phyloP scores from a whole-genome alignment of 2,113 vertebrate species.

The Carlito syrichta region DNA sequence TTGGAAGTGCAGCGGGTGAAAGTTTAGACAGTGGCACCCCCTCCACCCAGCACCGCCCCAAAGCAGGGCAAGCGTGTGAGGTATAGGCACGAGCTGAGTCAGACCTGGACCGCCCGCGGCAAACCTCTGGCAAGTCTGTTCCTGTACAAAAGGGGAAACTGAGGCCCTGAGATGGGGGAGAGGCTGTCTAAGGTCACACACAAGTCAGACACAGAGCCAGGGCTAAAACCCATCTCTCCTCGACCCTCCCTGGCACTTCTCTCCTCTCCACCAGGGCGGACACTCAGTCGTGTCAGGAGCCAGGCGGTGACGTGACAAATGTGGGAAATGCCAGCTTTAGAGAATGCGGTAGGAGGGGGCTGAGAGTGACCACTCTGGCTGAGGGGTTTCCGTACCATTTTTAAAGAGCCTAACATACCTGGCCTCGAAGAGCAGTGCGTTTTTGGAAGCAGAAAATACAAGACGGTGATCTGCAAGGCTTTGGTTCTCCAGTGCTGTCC shows the following conservation, averaged over 20 bases:
- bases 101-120: neutral
- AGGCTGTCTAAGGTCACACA: neutral
- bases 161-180: neutral
- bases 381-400: neutral
- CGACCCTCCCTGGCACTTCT: neutral
- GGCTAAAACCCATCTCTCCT: neutral
- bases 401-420: neutral
- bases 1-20: neutral
- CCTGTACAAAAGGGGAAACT: neutral
- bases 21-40: neutral
- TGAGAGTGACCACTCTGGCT: neutral
- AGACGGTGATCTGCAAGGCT: neutral
- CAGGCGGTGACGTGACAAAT: neutral
- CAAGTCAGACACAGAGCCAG: neutral
- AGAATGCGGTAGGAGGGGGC: neutral
- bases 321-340: neutral
- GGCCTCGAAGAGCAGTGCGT: neutral
- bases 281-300: neutral
- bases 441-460: neutral
- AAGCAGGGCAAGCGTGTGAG: neutral
- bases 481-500: neutral
- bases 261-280: neutral
- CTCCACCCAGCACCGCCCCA: neutral
- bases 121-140: neutral
- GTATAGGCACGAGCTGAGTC: neutral